These are phyloP conservation scores for Acanthaster planci DNA, from an alignment of 35 echinoderm and acorn worm genomes.

Conservation along the genomic window DNA sequence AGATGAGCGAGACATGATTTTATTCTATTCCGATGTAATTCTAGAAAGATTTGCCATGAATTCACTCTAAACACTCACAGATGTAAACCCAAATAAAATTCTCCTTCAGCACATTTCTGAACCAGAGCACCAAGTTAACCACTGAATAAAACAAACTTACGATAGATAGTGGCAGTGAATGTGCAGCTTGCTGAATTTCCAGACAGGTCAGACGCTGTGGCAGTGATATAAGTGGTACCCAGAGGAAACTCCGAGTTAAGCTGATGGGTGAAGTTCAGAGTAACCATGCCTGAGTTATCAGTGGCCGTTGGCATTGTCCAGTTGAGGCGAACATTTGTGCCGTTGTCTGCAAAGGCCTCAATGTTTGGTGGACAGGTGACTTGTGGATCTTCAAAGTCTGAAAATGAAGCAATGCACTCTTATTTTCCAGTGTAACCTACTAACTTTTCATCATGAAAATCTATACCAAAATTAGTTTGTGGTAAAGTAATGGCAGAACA, in stretches of 20 bases:
- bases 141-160: background rate
- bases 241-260: slow-evolving; percentile 39
- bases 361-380: slow-evolving; percentile 56
- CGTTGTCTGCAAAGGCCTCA: slow-evolving; percentile 32
- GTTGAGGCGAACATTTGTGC: slow-evolving; percentile 14
- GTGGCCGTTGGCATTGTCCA: slow-evolving; percentile 56
- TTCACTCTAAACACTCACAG: no score
- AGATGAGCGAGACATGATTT: no score
- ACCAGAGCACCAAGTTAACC: no score
- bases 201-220: slow-evolving; percentile 42
- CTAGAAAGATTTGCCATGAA: no score
- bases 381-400: slow-evolving; percentile 42
- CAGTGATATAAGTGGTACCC: slow-evolving; percentile 44
- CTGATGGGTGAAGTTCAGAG: slow-evolving; percentile 23
- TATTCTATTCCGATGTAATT: no score
- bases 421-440: no score
- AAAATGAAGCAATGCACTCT: no score
- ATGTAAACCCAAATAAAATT: no score
- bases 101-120: no score
- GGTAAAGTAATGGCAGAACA: no score
- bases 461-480: no score
- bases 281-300: slow-evolving; percentile 50
- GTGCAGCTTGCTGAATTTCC: slow-evolving; percentile 49
- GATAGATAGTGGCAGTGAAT: slow-evolving; percentile 17
- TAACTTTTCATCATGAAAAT: no score